phyloP scores from a whole-genome alignment of 2,113 vertebrate species.

The Nycticryphes semicollaris region DNA sequence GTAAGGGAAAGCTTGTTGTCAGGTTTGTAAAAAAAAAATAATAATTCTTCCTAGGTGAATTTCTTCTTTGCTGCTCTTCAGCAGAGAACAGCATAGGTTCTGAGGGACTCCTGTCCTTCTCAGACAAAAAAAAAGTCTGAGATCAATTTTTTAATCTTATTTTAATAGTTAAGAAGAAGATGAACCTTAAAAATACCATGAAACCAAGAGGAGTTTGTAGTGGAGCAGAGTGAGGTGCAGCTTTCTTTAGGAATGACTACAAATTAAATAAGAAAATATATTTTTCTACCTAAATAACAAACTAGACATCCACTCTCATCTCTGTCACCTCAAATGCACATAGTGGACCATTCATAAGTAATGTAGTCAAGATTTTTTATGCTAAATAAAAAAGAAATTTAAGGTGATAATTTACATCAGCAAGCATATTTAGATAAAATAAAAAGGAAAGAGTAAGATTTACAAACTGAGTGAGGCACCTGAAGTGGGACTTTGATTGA shows the following conservation, averaged over 20 bases:
- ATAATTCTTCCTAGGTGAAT: neutral
- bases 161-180: neutral
- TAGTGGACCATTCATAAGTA: neutral
- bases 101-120: neutral
- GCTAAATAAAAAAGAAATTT: neutral
- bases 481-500: neutral
- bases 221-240: neutral
- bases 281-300: neutral
- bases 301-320: neutral
- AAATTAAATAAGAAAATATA: neutral
- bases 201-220: neutral
- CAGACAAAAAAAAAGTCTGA: neutral
- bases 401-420: slow-evolving; percentile 11
- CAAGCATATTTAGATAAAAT: neutral
- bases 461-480: neutral
- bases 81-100: neutral
- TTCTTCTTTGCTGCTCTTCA: neutral
- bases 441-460: neutral
- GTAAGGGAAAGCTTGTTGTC: neutral
- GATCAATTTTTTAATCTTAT: neutral
- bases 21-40: neutral
- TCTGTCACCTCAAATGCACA: neutral
- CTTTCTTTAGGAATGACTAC: neutral
- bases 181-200: neutral
- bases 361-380: neutral